Evolutionary conservation across 2,797 vertebrate genomes (phyloP), one percentile per base, ranked within the genome.

Genomic region (Harpagifer antarcticus): DNA sequence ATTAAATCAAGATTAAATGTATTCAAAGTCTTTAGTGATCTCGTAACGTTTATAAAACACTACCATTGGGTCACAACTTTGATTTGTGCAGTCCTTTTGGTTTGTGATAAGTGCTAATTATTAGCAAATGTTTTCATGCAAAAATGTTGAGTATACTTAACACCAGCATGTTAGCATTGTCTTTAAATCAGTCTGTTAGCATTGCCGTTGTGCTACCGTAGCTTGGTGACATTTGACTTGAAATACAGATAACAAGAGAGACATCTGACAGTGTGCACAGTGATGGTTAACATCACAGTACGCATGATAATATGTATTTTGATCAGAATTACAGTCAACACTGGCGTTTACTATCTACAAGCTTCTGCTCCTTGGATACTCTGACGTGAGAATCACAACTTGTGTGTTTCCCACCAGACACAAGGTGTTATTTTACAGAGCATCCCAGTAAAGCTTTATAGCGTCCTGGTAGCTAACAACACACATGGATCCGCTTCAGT

Each of bases 371-470:
- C 31, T 12, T 54, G 12, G 3, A 44, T 55, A 27, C 31, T 45
- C n/a, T 52, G 14, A 61, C 53, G 27, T 73, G 72, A 68, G 27
- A 57, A 71, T 56, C 62, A 15, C 55, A 58, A 71, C 50, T 45
- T 49, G 5, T 27, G 43, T 33, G n/a, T 82, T 84, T 87, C 78
- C 70, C 78, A 69, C 50, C 70, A 77, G 64, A 59, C 20, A 23
- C 19, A 79, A 67, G 78, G 75, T 88, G 78, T 85, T 78, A 61
- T 86, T 81, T 81, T 78, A 84, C 66, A 66, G 43, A 58, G 79
- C 59, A 78, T 83, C 80, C 78, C 60, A 42, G 59, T 86, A 82
- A 89, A 80, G 64, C 74, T 83, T 89, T 78, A 85, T 64, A 58
- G 68, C 47, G 13, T 61, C 49, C 76, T 67, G 72, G 78, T 72